Conservation (phyloP, 2,113 vertebrate species). For the Thunnus maccoyii region DNA sequence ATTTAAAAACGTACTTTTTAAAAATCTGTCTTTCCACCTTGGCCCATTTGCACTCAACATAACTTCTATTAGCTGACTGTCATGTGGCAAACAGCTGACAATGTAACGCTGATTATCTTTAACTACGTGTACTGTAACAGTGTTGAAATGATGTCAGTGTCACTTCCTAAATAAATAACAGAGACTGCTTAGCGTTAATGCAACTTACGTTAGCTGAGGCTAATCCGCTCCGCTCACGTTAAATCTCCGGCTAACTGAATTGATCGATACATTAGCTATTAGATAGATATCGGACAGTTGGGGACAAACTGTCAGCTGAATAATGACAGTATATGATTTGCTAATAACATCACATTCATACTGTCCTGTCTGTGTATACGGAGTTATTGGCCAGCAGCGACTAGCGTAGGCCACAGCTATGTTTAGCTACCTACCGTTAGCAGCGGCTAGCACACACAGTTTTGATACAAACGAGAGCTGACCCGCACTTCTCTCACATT, state of each 20-base stretch:
- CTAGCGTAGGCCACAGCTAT: constrained; percentile 61
- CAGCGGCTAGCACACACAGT: constrained; percentile 18
- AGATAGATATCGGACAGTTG: not conserved
- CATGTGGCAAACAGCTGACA: constrained; percentile 23
- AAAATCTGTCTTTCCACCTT: no score
- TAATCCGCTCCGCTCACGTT: constrained; percentile 48
- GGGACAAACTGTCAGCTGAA: not conserved
- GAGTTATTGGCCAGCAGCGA: constrained; percentile 14
- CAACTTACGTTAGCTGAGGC: constrained; percentile 4
- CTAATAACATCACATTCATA: not conserved
- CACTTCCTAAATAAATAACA: constrained; percentile 15
- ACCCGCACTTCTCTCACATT: not conserved
- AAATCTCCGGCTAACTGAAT: constrained; percentile 2
- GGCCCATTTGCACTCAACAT: not conserved
- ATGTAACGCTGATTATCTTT: not conserved
- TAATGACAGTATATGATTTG: not conserved
- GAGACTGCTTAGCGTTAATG: not conserved
- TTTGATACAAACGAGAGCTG: not conserved
- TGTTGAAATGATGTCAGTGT: not conserved
- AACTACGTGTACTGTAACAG: not conserved
- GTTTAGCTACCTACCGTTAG: constrained; percentile 46
- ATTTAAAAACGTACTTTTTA: no score
- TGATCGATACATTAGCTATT: not conserved
- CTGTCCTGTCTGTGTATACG: not conserved
- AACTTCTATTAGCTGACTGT: not conserved